Evolutionary conservation across 2,113 vertebrate genomes (phyloP), one percentile per base, ranked within the genome.

Genomic region (Antigone vipio): DNA sequence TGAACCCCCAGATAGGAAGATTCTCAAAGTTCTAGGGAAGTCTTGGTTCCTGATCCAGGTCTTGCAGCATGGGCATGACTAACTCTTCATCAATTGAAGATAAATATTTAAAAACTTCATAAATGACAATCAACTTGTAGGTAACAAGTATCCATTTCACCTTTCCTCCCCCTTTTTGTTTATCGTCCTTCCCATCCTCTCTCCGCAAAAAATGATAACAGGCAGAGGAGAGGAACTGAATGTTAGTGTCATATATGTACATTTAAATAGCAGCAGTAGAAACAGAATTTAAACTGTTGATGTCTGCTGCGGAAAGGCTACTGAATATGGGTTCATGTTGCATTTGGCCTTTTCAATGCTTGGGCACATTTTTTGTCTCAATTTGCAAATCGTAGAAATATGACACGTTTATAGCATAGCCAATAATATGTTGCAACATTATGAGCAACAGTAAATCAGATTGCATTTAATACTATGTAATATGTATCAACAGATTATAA

Each of bases 81-180:
- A 94, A 96, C 95, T 97, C 96, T 96, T 97, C 96, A 96, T 94
- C 85, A 96, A 97, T 73, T 96, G 96, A 97, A 97, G 96, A 97
- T 89, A 95, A 95, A 79, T 96, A 95, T 87, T 95, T 75, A 9
- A 85, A 95, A 96, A 79, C 80, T 97, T 96, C 69, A 82, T 72
- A 89, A 97, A 84, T 56, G 77, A 68, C 77, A 58, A 63, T 53
- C 93, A 85, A 87, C 94, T 96, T 95, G 89, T 66, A 94, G 81
- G 69, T 87, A 95, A 96, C 93, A 96, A 97, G 96, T 78, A 84
- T 89, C 73, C 69, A 68, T 87, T 91, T 84, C 80, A 75, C 76
- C 69, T 88, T 85, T 75, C 56, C 77, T 85, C 76, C 53, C 63
- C 5, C 1, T 40, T 81, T 84, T 91, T 75, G 1, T 87, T 81